Evolutionary conservation across 2,797 vertebrate species (phyloP).

Genomic region (Mormyrops attenuatus): DNA sequence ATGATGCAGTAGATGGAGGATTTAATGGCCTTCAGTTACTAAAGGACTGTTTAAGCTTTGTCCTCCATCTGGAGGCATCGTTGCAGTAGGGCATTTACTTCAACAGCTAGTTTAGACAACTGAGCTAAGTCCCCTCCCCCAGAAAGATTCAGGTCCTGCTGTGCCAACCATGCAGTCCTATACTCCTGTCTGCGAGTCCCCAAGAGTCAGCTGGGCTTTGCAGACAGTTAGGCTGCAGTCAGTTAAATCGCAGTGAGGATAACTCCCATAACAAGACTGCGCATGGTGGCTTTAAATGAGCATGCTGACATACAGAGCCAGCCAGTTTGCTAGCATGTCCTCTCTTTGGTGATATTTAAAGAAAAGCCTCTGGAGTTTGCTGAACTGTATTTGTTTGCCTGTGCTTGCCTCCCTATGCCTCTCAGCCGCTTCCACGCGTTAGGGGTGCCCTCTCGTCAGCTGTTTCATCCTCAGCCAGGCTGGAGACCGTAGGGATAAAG

Average conservation of each 20-base stretch:
- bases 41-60: background rate
- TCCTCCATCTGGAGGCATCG: background rate
- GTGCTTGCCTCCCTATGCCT: background rate
- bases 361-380: background rate
- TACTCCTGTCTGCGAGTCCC: background rate
- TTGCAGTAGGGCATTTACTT: background rate
- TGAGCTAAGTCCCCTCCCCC: background rate
- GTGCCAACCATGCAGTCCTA: background rate
- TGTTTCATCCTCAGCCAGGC: background rate
- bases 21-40: background rate
- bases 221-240: slow-evolving; percentile 38
- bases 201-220: background rate
- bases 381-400: background rate
- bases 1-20: background rate
- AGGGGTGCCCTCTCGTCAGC: background rate
- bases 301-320: slow-evolving; percentile 36
- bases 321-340: slow-evolving; percentile 29
- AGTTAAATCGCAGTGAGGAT: background rate
- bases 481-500: background rate
- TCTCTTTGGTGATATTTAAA: slow-evolving; percentile 30
- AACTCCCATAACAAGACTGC: slow-evolving; percentile 27
- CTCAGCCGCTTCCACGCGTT: background rate
- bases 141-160: background rate
- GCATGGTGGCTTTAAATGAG: slow-evolving; percentile 39
- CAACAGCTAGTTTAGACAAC: background rate